Percentiles rank a stretch among this genome's conserved stretches.
phyloP scores from a whole-genome alignment of 2,113 vertebrate genomes.

The Ciconia stormi region DNA sequence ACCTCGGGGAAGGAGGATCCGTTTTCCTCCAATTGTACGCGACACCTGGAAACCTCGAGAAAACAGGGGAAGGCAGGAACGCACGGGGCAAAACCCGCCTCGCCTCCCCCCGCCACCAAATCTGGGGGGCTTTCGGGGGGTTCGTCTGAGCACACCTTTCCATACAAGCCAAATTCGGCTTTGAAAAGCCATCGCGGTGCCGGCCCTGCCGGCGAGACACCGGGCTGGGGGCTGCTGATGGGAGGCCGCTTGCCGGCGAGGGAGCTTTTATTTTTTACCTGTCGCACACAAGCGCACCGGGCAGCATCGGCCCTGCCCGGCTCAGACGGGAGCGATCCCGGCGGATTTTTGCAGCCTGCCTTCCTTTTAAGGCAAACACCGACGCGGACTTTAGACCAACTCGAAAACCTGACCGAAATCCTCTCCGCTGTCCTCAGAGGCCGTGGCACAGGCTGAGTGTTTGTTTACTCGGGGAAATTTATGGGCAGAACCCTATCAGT shows the following conservation, averaged over 20 bases:
- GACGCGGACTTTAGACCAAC: not conserved
- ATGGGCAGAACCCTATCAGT: not conserved
- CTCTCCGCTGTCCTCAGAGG: not conserved
- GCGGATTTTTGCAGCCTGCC: not conserved
- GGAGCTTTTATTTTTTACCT: too few relatives aligned
- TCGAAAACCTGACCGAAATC: not conserved
- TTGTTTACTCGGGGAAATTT: not conserved
- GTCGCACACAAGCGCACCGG: not conserved
- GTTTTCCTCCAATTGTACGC: not conserved
- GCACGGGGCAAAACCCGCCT: not conserved
- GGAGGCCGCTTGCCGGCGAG: not conserved
- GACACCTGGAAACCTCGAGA: not conserved
- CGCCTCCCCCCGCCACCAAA: too few relatives aligned
- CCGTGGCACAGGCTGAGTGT: not conserved
- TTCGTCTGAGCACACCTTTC: accelerated
- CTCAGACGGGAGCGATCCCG: not conserved
- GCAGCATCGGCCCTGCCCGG: not conserved
- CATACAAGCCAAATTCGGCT: not conserved
- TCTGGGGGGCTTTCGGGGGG: not conserved
- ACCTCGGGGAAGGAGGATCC: not conserved
- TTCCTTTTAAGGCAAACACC: not conserved
- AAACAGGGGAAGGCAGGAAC: not conserved
- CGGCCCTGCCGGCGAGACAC: too few relatives aligned
- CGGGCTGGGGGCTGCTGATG: too few relatives aligned
- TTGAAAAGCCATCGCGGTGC: not conserved